Evolutionary conservation across 2,797 vertebrate species (phyloP).

Genomic region (Neosilurus mollespiculum): DNA sequence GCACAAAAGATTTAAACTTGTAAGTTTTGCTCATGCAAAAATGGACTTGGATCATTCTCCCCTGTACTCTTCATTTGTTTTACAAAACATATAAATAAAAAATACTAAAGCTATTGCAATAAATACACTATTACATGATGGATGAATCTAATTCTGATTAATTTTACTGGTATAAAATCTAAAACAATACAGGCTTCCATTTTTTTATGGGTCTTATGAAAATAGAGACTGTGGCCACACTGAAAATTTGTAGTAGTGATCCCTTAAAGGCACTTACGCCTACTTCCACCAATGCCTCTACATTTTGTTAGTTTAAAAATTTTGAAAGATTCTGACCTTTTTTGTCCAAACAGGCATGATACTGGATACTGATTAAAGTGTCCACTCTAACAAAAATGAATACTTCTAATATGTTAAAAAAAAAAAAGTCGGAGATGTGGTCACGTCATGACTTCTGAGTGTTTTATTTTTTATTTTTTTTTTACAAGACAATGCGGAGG

Average conservation of each 20-base stretch:
- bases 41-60: no score
- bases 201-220: neutral
- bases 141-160: neutral
- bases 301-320: neutral
- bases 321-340: neutral
- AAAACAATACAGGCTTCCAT: neutral
- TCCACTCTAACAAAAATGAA: neutral
- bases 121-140: neutral
- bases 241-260: neutral
- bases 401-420: neutral
- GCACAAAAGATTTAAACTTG: no score
- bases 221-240: neutral
- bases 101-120: neutral
- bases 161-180: neutral
- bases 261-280: neutral
- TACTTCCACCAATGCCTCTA: neutral
- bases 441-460: neutral
- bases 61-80: conserved; percentile 1
- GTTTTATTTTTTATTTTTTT: neutral
- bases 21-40: no score
- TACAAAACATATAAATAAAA: neutral
- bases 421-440: neutral
- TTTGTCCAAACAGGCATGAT: neutral
- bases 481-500: neutral
- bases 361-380: neutral